phyloP scores from a whole-genome alignment of 2,797 vertebrate species.

The Lemur catta region DNA sequence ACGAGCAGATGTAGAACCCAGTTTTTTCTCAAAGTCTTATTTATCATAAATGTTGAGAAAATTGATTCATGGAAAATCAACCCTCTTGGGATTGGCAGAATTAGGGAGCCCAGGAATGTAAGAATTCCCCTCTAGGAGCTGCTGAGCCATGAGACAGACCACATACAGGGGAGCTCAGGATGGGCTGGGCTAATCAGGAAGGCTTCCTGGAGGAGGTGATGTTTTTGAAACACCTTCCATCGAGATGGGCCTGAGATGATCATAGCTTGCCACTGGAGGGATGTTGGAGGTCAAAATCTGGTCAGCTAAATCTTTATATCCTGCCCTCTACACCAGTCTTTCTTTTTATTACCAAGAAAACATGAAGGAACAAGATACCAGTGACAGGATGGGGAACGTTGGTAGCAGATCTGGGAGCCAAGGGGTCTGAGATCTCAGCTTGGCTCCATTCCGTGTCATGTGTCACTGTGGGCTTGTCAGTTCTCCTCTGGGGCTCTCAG shows the following conservation, averaged over 20 bases:
- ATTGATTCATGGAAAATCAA: neutral
- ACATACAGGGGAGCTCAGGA: neutral
- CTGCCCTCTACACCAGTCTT: neutral
- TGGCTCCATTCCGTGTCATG: neutral
- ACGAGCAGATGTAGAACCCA: neutral
- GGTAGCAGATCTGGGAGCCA: rapidly evolving
- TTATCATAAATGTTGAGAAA: neutral
- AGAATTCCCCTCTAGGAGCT: neutral
- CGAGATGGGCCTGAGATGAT: neutral
- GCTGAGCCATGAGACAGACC: neutral
- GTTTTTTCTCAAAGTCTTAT: neutral
- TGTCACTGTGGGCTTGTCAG: neutral
- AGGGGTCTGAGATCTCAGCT: neutral
- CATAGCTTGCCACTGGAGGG: neutral
- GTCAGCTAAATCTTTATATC: neutral
- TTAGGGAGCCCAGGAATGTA: neutral
- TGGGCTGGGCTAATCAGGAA: neutral
- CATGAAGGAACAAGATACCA: neutral
- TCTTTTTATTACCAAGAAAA: neutral
- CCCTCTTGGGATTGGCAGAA: neutral
- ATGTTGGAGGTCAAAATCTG: neutral
- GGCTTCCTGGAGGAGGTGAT: neutral
- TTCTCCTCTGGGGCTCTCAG: neutral
- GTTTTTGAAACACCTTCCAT: neutral
- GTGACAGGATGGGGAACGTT: rapidly evolving